These are phyloP conservation scores for Benitochromis conjunctus DNA, from an alignment of 2,113 vertebrate genomes.

Conservation along the genomic window DNA sequence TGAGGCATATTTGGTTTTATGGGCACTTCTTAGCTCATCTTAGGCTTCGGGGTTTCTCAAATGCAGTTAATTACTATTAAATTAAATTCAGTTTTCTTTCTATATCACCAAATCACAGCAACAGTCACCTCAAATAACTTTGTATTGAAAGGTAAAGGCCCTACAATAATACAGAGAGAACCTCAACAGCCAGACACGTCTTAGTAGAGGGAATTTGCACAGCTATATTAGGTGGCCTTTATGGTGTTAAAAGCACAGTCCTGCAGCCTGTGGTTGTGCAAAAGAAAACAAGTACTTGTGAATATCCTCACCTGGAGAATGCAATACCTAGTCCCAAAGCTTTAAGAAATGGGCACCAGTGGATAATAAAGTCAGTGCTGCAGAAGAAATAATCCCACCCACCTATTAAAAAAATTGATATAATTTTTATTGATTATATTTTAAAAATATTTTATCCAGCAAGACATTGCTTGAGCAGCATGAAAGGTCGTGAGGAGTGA, in stretches of 20 bases:
- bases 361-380: background rate
- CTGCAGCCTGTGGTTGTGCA: background rate
- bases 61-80: background rate
- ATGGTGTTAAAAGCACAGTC: background rate
- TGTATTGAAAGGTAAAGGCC: background rate
- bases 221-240: background rate
- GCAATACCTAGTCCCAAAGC: background rate
- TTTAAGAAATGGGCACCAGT: background rate
- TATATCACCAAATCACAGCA: background rate
- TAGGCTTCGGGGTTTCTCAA: background rate
- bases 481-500: background rate
- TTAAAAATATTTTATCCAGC: background rate
- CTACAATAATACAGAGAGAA: background rate
- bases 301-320: background rate
- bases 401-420: rapidly evolving
- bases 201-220: background rate
- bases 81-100: background rate
- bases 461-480: background rate
- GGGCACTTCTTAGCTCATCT: background rate
- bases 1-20: background rate
- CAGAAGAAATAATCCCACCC: background rate
- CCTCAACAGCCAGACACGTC: background rate
- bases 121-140: background rate
- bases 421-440: background rate
- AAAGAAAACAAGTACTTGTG: background rate